Evolutionary conservation across 2,113 vertebrate species (phyloP), one percentile per base, ranked within the genome.

Genomic region (Psittacus erithacus): DNA sequence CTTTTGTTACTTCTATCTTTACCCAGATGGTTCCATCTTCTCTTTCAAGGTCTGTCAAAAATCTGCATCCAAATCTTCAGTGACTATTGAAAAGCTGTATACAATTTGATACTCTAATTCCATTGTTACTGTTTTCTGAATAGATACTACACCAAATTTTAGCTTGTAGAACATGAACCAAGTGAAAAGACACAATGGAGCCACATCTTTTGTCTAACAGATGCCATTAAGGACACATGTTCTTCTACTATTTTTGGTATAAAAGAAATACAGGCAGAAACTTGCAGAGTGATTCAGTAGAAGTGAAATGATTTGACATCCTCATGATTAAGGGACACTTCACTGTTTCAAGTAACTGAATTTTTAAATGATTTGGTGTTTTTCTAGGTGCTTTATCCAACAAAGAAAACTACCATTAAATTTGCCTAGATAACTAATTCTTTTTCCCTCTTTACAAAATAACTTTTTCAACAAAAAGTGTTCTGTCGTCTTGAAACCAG

Each of bases 1-100:
- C 46, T 91, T 62, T 27, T 80, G 23, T 57, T 82, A 59, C 55
- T 87, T 60, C 62, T 85, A 2, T 74, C 20, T 86, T 93, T 85
- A 91, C 46, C 27, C 6, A 79, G 41, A 65, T 5, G 12, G 8
- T 57, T 83, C 90, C 24, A 62, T 95, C 43, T 86, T 74, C 70
- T 63, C 82, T 95, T 88, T 77, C 59, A 80, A 73, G 33, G 79
- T 69, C 46, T 90, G 53, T 83, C 75, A 94, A 80, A 93, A 94
- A 91, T 63, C 71, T 88, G 17, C 65, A 31, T 39, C 70, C 91
- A 52, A 63, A 79, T 79, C 47, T 64, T 88, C 76, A 74, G 24
- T 33, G 50, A 55, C 44, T 68, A 59, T 16, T 75, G 70, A 79
- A 92, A 85, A 88, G 69, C 44, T 88, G 88, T 78, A 88, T 88